Conservation (phyloP, 30 jellyfish, hydroid and myxozoan species). For the Cassiopea andromeda region DNA sequence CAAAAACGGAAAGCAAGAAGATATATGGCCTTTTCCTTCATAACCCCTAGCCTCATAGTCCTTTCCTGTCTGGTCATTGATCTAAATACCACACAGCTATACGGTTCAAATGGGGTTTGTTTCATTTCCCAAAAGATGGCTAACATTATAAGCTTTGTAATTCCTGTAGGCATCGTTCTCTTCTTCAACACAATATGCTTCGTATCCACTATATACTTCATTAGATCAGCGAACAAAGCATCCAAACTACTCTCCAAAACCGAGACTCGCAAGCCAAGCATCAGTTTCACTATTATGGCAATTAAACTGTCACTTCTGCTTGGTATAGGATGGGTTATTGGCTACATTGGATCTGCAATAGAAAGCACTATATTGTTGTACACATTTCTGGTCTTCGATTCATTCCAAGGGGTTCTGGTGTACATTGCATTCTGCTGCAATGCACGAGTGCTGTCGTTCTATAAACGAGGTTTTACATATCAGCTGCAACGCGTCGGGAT, state of each 20-base stretch:
- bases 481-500: not conserved
- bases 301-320: slow-evolving; percentile 45
- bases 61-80: slow-evolving; percentile 28
- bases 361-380: slow-evolving; percentile 9
- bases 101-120: slow-evolving; percentile 40
- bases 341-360: slow-evolving; percentile 42
- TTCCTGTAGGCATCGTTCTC: slow-evolving; percentile 49
- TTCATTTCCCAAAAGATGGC: slow-evolving; percentile 46
- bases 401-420: slow-evolving; percentile 56
- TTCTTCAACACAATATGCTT: slow-evolving; percentile 48
- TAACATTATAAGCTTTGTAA: slow-evolving; percentile 19
- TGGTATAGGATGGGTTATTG: slow-evolving; percentile 59
- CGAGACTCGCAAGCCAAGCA: slow-evolving; percentile 24
- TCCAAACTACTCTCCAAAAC: slow-evolving; percentile 21
- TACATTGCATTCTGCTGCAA: slow-evolving; percentile 70
- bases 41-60: slow-evolving; percentile 17
- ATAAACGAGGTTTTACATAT: not conserved
- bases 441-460: slow-evolving; percentile 36
- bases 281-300: slow-evolving; percentile 47
- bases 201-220: slow-evolving; percentile 24
- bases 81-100: slow-evolving; percentile 14
- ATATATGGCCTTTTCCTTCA: slow-evolving; percentile 7
- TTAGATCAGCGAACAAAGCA: slow-evolving; percentile 27
- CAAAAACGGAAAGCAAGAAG: slow-evolving; percentile 33
- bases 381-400: slow-evolving; percentile 21